These are phyloP conservation scores for Bombus vancouverensis DNA, from an alignment of 1,140 invertebrate genomes.

Conservation along the genomic window DNA sequence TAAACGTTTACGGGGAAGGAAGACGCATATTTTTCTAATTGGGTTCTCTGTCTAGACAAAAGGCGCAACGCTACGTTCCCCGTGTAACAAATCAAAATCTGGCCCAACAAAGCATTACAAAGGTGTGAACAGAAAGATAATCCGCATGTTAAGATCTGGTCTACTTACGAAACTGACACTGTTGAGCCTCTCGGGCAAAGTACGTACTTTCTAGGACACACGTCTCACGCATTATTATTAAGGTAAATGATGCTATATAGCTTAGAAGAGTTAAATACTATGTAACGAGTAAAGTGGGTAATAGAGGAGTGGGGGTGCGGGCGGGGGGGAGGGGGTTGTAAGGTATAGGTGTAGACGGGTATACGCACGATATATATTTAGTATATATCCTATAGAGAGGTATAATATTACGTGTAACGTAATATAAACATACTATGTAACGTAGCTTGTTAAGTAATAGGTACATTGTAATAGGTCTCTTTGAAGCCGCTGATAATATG, in stretches of 20 bases:
- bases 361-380: constrained; percentile 77
- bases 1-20: constrained; percentile 23
- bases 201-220: constrained; percentile 82
- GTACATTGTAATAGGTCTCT: constrained; percentile 78
- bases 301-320: not conserved
- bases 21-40: constrained; percentile 23
- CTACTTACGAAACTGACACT: constrained; percentile 83
- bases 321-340: constrained; percentile 46
- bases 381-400: constrained; percentile 78
- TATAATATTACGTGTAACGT: constrained; percentile 76
- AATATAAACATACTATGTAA: constrained; percentile 74
- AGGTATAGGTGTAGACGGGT: constrained; percentile 73
- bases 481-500: constrained; percentile 74
- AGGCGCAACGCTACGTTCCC: constrained; percentile 51
- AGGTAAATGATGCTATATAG: constrained; percentile 78
- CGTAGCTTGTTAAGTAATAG: constrained; percentile 78
- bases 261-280: constrained; percentile 80
- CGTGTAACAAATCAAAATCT: constrained; percentile 74
- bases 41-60: constrained; percentile 43
- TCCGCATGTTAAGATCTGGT: constrained; percentile 75
- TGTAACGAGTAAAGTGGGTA: constrained; percentile 71
- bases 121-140: constrained; percentile 55
- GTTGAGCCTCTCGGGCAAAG: constrained; percentile 80
- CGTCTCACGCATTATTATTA: constrained; percentile 81
- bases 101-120: constrained; percentile 70